Evolutionary conservation across 2,888 invertebrate genomes (phyloP).

Genomic region (Pandemis heparana): DNA sequence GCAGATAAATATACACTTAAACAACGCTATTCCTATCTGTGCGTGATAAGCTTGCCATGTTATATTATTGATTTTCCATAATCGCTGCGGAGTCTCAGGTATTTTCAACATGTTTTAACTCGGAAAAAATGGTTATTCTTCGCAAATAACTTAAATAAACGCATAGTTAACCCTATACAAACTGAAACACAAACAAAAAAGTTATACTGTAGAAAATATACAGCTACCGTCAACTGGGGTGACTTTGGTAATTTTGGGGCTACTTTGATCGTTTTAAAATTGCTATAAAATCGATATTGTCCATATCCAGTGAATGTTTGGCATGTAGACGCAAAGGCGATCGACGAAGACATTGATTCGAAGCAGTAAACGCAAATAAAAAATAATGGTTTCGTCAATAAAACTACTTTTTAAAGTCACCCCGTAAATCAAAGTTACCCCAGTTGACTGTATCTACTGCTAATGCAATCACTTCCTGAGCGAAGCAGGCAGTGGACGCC

Average conservation of each 20-base stretch:
- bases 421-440: too few relatives aligned
- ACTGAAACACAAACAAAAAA: not conserved
- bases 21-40: not conserved
- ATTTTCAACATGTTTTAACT: not conserved
- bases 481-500: not conserved
- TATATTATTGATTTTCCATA: constrained; percentile 12
- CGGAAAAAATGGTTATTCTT: not conserved
- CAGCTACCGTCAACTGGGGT: too few relatives aligned
- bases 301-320: too few relatives aligned
- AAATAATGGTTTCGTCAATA: too few relatives aligned
- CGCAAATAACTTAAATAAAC: not conserved
- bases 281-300: too few relatives aligned
- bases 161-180: not conserved
- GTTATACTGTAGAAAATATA: not conserved
- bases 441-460: too few relatives aligned
- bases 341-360: too few relatives aligned
- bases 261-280: too few relatives aligned
- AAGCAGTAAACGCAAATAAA: too few relatives aligned
- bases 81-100: not conserved
- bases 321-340: too few relatives aligned
- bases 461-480: not conserved
- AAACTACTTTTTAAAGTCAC: too few relatives aligned
- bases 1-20: not conserved
- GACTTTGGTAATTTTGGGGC: too few relatives aligned
- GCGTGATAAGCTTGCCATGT: not conserved